phyloP scores from a whole-genome alignment of 2,113 vertebrate genomes.

The Todiramphus chloris region DNA sequence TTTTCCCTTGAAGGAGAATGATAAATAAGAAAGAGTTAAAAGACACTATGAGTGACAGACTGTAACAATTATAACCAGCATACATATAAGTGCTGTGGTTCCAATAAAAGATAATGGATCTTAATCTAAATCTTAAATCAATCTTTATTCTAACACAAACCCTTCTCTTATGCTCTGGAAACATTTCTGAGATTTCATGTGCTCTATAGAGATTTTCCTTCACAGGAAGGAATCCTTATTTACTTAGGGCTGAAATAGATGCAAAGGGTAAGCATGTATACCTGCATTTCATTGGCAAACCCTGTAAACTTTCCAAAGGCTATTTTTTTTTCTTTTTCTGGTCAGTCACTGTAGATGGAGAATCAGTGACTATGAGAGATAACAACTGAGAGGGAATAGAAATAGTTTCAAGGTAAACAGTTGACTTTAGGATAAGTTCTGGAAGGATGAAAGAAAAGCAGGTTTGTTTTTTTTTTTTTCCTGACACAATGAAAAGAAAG shows the following conservation, averaged over 20 bases:
- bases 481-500: background rate
- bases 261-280: background rate
- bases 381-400: background rate
- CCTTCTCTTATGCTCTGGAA: background rate
- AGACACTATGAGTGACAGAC: background rate
- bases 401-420: background rate
- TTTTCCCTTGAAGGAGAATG: background rate
- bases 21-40: background rate
- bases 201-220: background rate
- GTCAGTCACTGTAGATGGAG: background rate
- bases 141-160: background rate
- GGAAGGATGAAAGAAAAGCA: background rate
- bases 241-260: background rate
- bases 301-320: background rate
- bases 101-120: background rate
- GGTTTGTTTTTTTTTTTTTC: background rate
- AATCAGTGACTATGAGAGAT: background rate
- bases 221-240: background rate
- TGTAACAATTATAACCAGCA: background rate
- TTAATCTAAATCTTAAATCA: background rate
- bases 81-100: background rate
- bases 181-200: background rate
- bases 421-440: background rate
- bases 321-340: background rate
- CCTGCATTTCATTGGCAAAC: background rate